phyloP scores from a whole-genome alignment of 2,113 vertebrate genomes.

The Ceyx melanurus region DNA sequence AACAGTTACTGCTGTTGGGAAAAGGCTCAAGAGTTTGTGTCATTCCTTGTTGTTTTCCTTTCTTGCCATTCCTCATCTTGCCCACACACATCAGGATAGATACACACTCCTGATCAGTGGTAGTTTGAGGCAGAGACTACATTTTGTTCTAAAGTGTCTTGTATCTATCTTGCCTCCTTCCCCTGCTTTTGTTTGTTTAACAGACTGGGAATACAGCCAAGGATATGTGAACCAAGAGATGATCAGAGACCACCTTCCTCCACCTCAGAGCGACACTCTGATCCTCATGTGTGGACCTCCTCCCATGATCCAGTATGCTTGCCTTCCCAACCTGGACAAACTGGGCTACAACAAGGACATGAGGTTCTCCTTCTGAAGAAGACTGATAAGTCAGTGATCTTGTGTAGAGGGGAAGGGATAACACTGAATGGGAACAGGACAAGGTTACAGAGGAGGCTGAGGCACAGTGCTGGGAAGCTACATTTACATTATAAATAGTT shows the following conservation, averaged over 20 bases:
- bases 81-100: rapidly evolving
- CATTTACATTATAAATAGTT: not conserved
- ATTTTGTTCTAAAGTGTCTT: not conserved
- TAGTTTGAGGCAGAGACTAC: not conserved
- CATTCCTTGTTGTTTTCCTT: not conserved
- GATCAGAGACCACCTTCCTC: slow-evolving; percentile 86
- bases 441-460: not conserved
- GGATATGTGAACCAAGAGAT: slow-evolving; percentile 94
- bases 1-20: not conserved
- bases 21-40: not conserved
- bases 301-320: slow-evolving; percentile 97
- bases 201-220: slow-evolving; percentile 93
- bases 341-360: slow-evolving; percentile 80
- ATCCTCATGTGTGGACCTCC: slow-evolving; percentile 96
- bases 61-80: not conserved
- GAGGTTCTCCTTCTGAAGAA: slow-evolving; percentile 83
- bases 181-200: not conserved
- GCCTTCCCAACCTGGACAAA: slow-evolving; percentile 92
- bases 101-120: not conserved
- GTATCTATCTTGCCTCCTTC: not conserved
- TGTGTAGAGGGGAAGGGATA: not conserved
- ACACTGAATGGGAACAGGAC: not conserved
- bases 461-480: slow-evolving; percentile 30
- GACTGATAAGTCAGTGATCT: not conserved
- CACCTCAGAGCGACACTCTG: slow-evolving; percentile 81